phyloP scores from a whole-genome alignment of 2,797 vertebrate species.

The Hoplostethus mediterraneus region DNA sequence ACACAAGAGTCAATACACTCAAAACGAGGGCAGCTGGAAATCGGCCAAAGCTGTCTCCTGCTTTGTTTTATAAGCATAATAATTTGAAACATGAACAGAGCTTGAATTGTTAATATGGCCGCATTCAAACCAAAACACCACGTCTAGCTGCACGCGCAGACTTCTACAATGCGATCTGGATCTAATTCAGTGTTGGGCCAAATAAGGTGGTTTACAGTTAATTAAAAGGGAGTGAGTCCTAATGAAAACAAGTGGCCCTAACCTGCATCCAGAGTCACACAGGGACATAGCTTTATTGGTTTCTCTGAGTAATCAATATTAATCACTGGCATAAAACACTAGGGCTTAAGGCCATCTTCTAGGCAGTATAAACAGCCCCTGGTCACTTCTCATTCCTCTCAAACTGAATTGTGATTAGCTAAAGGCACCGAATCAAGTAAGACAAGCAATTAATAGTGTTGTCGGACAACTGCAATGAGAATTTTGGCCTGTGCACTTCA shows the following conservation, averaged over 20 bases:
- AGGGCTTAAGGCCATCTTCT: slow-evolving; percentile 35
- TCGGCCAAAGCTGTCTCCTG: slow-evolving; percentile 8
- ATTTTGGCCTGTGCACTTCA: slow-evolving; percentile 39
- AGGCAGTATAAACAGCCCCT: slow-evolving; percentile 43
- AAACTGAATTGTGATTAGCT: slow-evolving; percentile 67
- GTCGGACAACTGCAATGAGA: slow-evolving; percentile 35
- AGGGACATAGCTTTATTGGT: slow-evolving; percentile 61
- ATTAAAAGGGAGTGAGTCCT: slow-evolving; percentile 62
- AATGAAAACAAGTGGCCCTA: slow-evolving; percentile 60
- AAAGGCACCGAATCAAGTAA: slow-evolving; percentile 55
- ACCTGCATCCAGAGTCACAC: slow-evolving; percentile 60
- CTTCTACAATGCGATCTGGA: slow-evolving; percentile 18
- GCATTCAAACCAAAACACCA: not conserved
- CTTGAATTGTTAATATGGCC: not conserved
- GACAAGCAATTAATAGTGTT: slow-evolving; percentile 65
- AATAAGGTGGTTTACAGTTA: slow-evolving; percentile 50
- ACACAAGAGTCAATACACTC: slow-evolving; percentile 17
- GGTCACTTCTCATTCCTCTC: slow-evolving; percentile 67
- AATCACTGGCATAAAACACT: slow-evolving; percentile 62
- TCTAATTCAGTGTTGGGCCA: slow-evolving; percentile 9
- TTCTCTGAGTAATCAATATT: slow-evolving; percentile 76
- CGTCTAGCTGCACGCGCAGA: not conserved
- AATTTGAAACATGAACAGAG: not conserved
- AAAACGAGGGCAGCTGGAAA: slow-evolving; percentile 20
- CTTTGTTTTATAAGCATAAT: not conserved